Evolutionary conservation across 1,140 invertebrate species (phyloP), one percentile per base, ranked within the genome.

Genomic region (Charaxes varanes): DNA sequence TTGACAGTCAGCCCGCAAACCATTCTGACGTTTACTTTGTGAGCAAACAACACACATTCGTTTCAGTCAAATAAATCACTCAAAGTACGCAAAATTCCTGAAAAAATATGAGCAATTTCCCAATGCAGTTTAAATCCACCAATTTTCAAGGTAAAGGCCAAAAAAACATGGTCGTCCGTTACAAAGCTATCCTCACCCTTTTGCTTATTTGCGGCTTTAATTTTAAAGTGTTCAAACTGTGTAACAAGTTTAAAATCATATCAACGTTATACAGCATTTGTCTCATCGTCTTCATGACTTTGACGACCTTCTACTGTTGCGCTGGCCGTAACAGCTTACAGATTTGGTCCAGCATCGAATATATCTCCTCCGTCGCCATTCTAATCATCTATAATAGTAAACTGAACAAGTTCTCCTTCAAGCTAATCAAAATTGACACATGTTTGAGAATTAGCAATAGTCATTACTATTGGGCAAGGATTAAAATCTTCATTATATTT

Each of bases 181-280:
- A 65, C n/a, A 60, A 52, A 44, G 32, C 48, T 0, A 14, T 73
- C 6, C 28, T 79, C 3, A 44, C 69, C 1, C 8, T 67, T 8
- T 33, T 81, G 18, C 35, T 70, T 6, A 37, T 78, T 2, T 67
- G 62, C 23, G 77, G 77, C 1, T 76, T 68, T 13, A 62, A 79
- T 51, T 70, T 63, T 10, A 58, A 62, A 35, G 52, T 62, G 3
- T 66, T 59, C 18, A 66, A 58, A 16, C 30, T 46, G 4, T 66
- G 57, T 15, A 41, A 44, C 0, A 34, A 50, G n/a, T 38, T 45
- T 6, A 50, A 54, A 33, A 30, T 50, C 6, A 4, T 47, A 17
- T 38, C 50, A 1, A 58, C 44, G 22, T 3, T 66, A 1, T 82
- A 79, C 13, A 58, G 54, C 14, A 5, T 65, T 2, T 33, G 19